phyloP scores from a whole-genome alignment of 2,888 invertebrate genomes.

The Hydrotaea cyrtoneurina region DNA sequence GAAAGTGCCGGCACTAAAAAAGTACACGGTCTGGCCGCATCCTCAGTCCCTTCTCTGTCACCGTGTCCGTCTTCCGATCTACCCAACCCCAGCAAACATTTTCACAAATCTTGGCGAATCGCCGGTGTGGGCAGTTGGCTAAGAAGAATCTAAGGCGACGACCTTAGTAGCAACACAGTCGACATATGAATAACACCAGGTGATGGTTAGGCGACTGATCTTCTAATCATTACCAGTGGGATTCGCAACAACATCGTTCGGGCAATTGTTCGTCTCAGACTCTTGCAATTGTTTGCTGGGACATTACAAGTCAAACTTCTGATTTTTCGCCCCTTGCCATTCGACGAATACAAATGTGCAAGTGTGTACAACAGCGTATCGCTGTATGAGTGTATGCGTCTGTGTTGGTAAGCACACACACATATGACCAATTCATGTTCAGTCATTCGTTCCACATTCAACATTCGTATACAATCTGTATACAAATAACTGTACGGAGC shows the following conservation, averaged over 20 bases:
- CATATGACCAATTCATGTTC: slow-evolving; percentile 57
- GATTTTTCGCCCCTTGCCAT: slow-evolving; percentile 17
- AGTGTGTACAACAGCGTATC: no score
- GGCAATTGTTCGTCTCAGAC: no score
- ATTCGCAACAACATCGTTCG: no score
- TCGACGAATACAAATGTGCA: slow-evolving; percentile 12
- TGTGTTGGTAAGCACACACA: slow-evolving; percentile 15
- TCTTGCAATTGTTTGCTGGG: no score
- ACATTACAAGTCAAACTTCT: slow-evolving; percentile 46
- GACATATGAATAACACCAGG: no score
- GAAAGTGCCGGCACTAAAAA: slow-evolving; percentile 17
- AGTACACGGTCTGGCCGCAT: not conserved
- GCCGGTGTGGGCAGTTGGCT: no score
- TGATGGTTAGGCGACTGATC: no score
- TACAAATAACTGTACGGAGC: slow-evolving; percentile 8
- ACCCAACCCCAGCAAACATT: no score
- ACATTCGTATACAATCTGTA: slow-evolving; percentile 18
- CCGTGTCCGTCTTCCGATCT: not conserved
- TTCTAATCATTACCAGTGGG: no score
- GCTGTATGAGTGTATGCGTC: slow-evolving; percentile 8
- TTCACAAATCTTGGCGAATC: no score
- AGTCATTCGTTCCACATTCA: slow-evolving; percentile 47
- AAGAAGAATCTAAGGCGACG: no score
- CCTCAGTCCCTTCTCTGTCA: not conserved
- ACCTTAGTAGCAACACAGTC: no score